Evolutionary conservation across 2,113 vertebrate genomes (phyloP).

Genomic region (Ciconia maguari): DNA sequence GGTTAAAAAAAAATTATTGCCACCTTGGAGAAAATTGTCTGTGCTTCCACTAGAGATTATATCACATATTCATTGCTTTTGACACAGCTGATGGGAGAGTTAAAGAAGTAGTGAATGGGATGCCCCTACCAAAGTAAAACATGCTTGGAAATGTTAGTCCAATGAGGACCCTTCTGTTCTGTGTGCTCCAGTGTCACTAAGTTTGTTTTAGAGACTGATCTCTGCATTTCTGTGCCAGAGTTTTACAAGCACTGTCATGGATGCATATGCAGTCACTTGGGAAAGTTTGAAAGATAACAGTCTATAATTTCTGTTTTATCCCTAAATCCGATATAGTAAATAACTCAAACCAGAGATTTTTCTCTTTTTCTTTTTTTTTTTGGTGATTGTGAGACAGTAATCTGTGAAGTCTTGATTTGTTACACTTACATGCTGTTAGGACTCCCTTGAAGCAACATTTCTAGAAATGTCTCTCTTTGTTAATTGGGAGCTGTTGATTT

Average conservation of each 20-base stretch:
- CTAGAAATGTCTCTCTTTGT: neutral
- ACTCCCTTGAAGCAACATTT: neutral
- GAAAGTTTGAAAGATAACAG: neutral
- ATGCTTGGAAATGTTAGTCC: neutral
- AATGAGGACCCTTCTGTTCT: neutral
- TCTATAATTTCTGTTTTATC: neutral
- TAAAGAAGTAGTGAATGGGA: neutral
- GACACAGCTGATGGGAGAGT: neutral
- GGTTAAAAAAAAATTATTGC: neutral
- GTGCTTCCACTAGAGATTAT: neutral
- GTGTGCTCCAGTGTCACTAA: neutral
- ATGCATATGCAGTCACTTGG: neutral
- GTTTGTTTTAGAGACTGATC: neutral
- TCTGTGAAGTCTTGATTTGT: neutral
- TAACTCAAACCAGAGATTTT: neutral
- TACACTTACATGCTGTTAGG: neutral
- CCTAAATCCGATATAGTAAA: neutral
- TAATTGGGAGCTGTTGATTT: neutral
- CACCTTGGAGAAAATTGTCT: neutral
- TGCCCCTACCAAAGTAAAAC: neutral
- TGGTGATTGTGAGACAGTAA: neutral
- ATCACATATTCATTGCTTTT: constrained; percentile 7
- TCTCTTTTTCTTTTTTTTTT: neutral
- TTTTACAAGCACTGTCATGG: neutral
- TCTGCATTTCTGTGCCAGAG: neutral